Conservation (phyloP, 1,140 invertebrate genomes). For the Aradophagus sp. region DNA sequence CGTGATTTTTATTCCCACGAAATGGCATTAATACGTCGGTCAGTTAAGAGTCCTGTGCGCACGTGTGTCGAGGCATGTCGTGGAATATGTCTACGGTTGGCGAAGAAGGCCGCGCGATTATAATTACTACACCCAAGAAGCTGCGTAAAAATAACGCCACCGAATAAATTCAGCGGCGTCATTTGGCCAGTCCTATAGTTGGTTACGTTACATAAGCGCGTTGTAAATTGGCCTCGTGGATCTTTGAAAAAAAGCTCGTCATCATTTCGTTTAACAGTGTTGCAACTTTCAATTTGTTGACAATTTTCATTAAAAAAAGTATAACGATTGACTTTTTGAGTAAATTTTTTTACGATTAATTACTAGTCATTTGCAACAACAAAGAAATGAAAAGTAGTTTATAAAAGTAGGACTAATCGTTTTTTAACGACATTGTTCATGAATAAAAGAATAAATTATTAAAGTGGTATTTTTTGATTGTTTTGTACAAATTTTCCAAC, state of each 20-base stretch:
- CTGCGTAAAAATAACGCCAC: constrained; percentile 61
- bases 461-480: too few relatives aligned
- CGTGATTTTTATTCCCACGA: too few relatives aligned
- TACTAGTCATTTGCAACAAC: too few relatives aligned
- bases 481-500: constrained; percentile 11
- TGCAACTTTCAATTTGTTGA: too few relatives aligned
- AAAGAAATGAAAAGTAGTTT: too few relatives aligned
- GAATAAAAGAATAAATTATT: too few relatives aligned
- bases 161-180: constrained; percentile 53
- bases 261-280: too few relatives aligned
- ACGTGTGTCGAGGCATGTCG: constrained; percentile 32
- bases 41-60: constrained; percentile 11
- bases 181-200: constrained; percentile 51
- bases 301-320: too few relatives aligned
- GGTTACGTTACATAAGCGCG: constrained; percentile 50
- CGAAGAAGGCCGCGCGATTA: constrained; percentile 50
- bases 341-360: too few relatives aligned
- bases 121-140: constrained; percentile 44
- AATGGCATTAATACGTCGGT: constrained; percentile 1
- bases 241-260: constrained; percentile 29
- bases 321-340: too few relatives aligned
- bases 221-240: constrained; percentile 47
- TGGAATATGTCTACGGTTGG: constrained; percentile 32
- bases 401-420: too few relatives aligned
- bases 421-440: too few relatives aligned